These are phyloP conservation scores for Chaetogeoica ovagalla DNA, from an alignment of 2,888 invertebrate genomes.

Conservation along the genomic window DNA sequence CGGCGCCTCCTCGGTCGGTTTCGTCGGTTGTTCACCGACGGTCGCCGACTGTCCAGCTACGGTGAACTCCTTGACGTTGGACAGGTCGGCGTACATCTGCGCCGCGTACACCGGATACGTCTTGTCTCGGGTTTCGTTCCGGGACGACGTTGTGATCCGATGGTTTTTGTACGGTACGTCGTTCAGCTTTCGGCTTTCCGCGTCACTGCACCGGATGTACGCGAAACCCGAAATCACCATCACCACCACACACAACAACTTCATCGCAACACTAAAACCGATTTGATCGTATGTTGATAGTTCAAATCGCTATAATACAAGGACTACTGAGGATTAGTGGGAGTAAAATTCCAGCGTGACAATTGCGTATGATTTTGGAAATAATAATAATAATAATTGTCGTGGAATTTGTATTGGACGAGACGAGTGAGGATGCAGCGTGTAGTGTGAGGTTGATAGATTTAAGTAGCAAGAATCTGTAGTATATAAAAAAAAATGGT, in stretches of 20 bases:
- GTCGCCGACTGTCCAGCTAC: neutral
- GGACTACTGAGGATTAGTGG: too few relatives aligned
- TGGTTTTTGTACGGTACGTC: conserved; percentile 28
- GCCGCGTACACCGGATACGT: conserved; percentile 20
- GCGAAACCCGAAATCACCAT: neutral
- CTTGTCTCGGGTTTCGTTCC: neutral
- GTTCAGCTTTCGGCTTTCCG: neutral
- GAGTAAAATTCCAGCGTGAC: too few relatives aligned
- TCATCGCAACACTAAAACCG: neutral
- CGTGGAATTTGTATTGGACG: too few relatives aligned
- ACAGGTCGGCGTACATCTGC: conserved; percentile 5
- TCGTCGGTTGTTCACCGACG: neutral
- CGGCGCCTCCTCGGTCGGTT: neutral
- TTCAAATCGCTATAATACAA: too few relatives aligned
- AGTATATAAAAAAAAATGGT: too few relatives aligned
- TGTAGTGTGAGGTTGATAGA: too few relatives aligned
- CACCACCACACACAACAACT: neutral
- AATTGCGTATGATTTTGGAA: too few relatives aligned
- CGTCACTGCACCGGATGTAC: neutral
- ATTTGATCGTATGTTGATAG: too few relatives aligned
- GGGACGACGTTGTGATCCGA: neutral
- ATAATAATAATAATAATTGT: too few relatives aligned
- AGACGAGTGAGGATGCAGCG: too few relatives aligned
- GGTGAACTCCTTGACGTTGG: neutral
- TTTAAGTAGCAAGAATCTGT: too few relatives aligned